Percentiles rank a stretch among this genome's conserved stretches.
Conservation (phyloP, 2,797 vertebrate species). For the Acridotheres tristis region DNA sequence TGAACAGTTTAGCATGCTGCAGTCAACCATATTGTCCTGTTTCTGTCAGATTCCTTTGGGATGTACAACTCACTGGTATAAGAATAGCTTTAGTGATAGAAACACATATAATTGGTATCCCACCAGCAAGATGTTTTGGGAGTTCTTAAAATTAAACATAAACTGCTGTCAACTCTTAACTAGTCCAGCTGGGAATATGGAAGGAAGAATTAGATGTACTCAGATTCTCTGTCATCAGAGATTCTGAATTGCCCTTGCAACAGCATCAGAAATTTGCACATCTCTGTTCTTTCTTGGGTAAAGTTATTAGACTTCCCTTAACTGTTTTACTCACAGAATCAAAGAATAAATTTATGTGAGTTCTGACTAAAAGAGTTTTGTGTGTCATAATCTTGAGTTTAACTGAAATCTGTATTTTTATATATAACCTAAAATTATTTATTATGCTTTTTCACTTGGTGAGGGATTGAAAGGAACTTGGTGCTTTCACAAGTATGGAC, state of each 20-base stretch:
- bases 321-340: background rate
- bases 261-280: background rate
- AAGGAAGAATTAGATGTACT: conserved; percentile 34
- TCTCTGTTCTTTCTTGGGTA: background rate
- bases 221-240: background rate
- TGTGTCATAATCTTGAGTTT: background rate
- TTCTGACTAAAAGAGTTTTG: background rate
- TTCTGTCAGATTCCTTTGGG: conserved; percentile 7
- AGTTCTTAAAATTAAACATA: conserved; percentile 43
- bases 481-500: background rate
- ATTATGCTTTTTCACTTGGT: background rate
- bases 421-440: background rate
- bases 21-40: background rate
- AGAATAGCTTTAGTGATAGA: background rate
- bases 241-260: background rate
- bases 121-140: background rate
- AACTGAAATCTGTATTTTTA: background rate
- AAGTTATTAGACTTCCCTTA: background rate
- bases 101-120: conserved; percentile 12
- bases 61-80: background rate
- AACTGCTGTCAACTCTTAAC: conserved; percentile 14
- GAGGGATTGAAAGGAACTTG: background rate
- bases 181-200: conserved; percentile 9
- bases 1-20: background rate
- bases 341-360: background rate